Base-by-base conservation (phyloP, 2,113 vertebrate genomes). In the Hucho hucho region DNA sequence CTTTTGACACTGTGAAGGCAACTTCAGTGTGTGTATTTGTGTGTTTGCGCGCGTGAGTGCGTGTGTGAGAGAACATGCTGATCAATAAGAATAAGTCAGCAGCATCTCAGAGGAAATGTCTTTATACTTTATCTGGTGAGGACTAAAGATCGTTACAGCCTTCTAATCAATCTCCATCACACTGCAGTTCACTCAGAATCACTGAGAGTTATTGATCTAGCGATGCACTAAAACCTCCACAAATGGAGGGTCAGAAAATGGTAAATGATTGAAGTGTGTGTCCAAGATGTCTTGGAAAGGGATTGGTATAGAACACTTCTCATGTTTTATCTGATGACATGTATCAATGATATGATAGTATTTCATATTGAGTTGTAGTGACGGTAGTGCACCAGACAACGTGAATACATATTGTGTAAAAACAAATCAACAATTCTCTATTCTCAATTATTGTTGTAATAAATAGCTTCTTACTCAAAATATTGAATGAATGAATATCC, bases 381-480 rank as follows among this genome's bases (percentile, higher is more conserved):
- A 49, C 14, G 16, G 49, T 53, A 53, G 13, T 18, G 49, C 16
- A 53, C 49, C 16, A 18, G 49, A 18, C 16, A 18, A 18, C 16
- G 4, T 53, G 49, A 53, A 53, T 11, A 3, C 18, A 61, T 22
- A 61, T 11, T 2, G 58, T 61, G 16, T 43, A 43, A 43, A 43
- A 43, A 43, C 37, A 61, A 61, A 61, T 53, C 3, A n/a, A 61
- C 20, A 22, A 61, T 11, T 61, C 18, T 22, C 13, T 56, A 4
- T 7, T 74, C 32, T 65, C 13, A 71, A 69, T 29, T 16, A 78
- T 68, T 24, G 47, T 64, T 47, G 68, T 43, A 69, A 78, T 67
- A 74, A 72, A 81, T 74, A 53, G 79, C 63, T 66, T 68, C 70
- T 74, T 46, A 59, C 37, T 68, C 63, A 72, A 56, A 68, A 66